Conservation (phyloP, 2,888 invertebrate genomes). For the Galerucella calmariensis region DNA sequence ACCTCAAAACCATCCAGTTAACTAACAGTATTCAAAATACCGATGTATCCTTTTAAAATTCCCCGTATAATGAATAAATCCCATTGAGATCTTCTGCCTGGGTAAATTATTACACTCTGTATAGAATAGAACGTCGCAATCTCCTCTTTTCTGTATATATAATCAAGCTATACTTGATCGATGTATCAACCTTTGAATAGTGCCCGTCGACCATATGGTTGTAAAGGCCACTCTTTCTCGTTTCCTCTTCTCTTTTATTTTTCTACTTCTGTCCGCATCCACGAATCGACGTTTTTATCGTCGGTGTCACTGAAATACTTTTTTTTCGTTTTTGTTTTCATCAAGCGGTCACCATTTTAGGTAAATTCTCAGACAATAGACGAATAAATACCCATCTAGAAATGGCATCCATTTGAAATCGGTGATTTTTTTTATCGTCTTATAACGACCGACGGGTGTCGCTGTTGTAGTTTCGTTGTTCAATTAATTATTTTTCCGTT, state of each 20-base stretch:
- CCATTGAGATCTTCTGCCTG: slow-evolving; percentile 7
- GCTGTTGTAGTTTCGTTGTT: slow-evolving; percentile 30
- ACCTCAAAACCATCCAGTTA: background rate
- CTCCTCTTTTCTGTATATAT: slow-evolving; percentile 15
- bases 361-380: slow-evolving; percentile 47
- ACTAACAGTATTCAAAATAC: slow-evolving; percentile 7
- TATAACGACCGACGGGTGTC: slow-evolving; percentile 29
- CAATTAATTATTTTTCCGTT: slow-evolving; percentile 24
- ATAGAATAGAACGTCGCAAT: slow-evolving; percentile 19
- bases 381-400: slow-evolving; percentile 42
- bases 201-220: slow-evolving; percentile 38
- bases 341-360: slow-evolving; percentile 42
- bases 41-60: background rate
- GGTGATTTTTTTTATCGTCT: slow-evolving; percentile 30
- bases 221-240: slow-evolving; percentile 23
- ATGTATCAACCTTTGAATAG: slow-evolving; percentile 23
- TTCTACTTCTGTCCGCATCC: slow-evolving; percentile 24
- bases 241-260: slow-evolving; percentile 19
- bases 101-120: slow-evolving; percentile 10
- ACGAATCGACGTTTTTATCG: slow-evolving; percentile 40
- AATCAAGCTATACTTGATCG: slow-evolving; percentile 11
- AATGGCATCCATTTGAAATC: slow-evolving; percentile 12
- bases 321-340: slow-evolving; percentile 34
- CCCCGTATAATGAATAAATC: slow-evolving; percentile 13
- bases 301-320: slow-evolving; percentile 39